A percentile compares a stretch with the other conserved stretches of the same genome.
These are phyloP conservation scores for Embiotoca jacksoni DNA, from an alignment of 2,113 vertebrate species.

Conservation along the genomic window DNA sequence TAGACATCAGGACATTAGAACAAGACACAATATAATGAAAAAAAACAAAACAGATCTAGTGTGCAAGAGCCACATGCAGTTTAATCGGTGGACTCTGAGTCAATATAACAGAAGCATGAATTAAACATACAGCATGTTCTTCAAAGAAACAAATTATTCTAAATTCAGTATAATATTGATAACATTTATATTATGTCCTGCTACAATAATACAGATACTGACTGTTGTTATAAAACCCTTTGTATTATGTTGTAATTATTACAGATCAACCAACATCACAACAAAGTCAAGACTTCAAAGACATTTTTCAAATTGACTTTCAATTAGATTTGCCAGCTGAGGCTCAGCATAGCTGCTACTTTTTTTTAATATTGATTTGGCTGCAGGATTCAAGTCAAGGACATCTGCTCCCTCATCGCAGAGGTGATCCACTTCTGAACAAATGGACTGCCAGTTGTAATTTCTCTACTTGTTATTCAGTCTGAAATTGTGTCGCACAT, in stretches of 20 bases:
- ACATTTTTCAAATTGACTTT: slow-evolving; percentile 24
- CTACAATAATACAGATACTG: neutral
- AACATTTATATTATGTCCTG: no score
- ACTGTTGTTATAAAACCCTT: neutral
- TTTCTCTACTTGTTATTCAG: slow-evolving; percentile 65
- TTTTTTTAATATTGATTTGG: slow-evolving; percentile 40
- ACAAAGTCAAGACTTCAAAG: slow-evolving; percentile 10
- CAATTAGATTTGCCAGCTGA: slow-evolving; percentile 32
- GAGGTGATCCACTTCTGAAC: slow-evolving; percentile 71
- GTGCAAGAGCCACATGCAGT: neutral
- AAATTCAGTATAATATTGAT: no score
- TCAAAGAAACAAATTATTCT: no score
- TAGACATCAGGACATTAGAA: neutral
- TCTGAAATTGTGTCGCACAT: slow-evolving; percentile 38
- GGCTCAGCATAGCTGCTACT: neutral
- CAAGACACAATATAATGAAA: neutral
- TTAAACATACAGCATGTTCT: no score
- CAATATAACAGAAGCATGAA: neutral
- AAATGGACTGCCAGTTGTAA: slow-evolving; percentile 62
- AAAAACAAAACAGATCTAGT: neutral
- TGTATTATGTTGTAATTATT: no score
- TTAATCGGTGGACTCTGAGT: neutral
- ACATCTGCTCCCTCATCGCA: slow-evolving; percentile 77
- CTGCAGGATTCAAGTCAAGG: slow-evolving; percentile 54
- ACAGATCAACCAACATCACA: neutral